Base-by-base conservation (phyloP, 2,113 vertebrate genomes). In the Hippocampus barbouri region DNA sequence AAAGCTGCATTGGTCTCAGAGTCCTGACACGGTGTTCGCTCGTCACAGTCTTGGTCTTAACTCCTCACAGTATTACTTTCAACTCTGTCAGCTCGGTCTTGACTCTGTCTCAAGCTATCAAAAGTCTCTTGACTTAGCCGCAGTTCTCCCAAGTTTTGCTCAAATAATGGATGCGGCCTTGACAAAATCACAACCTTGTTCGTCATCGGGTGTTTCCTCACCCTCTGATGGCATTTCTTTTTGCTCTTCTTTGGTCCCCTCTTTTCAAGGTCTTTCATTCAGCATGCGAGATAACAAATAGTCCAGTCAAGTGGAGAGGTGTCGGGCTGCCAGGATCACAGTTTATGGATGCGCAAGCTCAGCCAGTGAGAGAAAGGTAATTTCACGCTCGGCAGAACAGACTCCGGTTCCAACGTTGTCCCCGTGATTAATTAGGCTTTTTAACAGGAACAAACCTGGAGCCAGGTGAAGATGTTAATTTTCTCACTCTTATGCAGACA, bases 391-490 rank as follows among this genome's bases (percentile, higher is more conserved):
- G 85, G 77, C 30, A 56, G 85, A 73, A 25, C 79, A 56, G 78
- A 83, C 79, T 88, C 83, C 82, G 79, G 70, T 84, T 78, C 84
- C 82, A 85, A 68, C 79, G 57, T 87, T 88, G 86, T 88, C 85
- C 79, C 80, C 64, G 85, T 91, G 90, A 91, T 91, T 91, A 91
- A 90, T 91, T 90, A 87, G 86, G 83, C 86, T 85, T 88, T 88
- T 85, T 85, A 87, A 86, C 23, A 84, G 5, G 85, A 87, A 86
- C 86, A 89, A 90, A 88, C 83, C 79, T 72, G 82, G 68, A 86
- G 83, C 79, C 89, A 87, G 87, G 88, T 91, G 85, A 91, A 89
- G 88, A 90, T 89, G 88, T 90, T 91, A 85, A 90, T 91, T 87
- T 87, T 83, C 78, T 68, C 60, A 5, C 72, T 34, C 60, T 74